Evolutionary conservation across 2,113 vertebrate species (phyloP).

Genomic region (Catharus minimus): DNA sequence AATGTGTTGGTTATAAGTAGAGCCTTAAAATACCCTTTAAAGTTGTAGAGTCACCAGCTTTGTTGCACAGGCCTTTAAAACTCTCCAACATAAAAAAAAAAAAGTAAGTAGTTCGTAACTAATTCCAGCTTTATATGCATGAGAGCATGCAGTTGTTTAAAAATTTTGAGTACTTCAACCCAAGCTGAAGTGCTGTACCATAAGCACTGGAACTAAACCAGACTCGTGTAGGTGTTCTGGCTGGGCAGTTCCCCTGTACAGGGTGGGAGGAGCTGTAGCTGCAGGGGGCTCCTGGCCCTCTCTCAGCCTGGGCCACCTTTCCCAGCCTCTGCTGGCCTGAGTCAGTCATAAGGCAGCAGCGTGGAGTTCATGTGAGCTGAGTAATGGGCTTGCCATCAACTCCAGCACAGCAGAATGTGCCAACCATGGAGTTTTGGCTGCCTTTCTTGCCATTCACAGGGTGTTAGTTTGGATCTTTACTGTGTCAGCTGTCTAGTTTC

Average conservation of each 20-base stretch:
- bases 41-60: not conserved
- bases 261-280: fast-evolving
- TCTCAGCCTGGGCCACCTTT: not conserved
- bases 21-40: not conserved
- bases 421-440: not conserved
- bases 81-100: not conserved
- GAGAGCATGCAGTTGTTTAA: not conserved
- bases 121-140: not conserved
- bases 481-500: not conserved
- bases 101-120: not conserved
- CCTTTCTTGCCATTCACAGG: not conserved
- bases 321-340: not conserved
- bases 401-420: not conserved
- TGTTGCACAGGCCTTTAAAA: not conserved
- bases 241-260: not conserved
- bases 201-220: not conserved
- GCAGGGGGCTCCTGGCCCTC: not conserved
- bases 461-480: not conserved
- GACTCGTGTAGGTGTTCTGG: not conserved
- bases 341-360: not conserved
- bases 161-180: not conserved
- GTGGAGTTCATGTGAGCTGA: not conserved
- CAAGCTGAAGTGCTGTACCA: fast-evolving
- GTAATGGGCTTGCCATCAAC: slow-evolving; percentile 1
- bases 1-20: not conserved